Base-by-base conservation (phyloP, 2,888 invertebrate species). In the Steromphala cineraria region DNA sequence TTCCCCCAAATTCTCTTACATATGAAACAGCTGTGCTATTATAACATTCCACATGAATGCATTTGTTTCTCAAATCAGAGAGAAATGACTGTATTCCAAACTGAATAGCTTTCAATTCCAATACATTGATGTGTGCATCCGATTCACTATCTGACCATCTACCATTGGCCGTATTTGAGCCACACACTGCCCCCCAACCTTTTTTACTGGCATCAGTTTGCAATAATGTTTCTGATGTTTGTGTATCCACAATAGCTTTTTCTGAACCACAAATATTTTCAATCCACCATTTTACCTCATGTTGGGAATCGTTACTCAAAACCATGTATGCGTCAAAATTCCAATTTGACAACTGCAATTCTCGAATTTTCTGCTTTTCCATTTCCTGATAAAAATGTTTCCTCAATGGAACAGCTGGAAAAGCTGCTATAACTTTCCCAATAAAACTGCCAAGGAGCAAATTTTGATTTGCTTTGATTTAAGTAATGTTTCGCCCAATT, bases 141-240 rank as follows among this genome's bases (percentile, higher is more conserved):
- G 77, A 24, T 24, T 83, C 83, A n/a, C 2, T 13, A 67, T 67
- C 21, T 15, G 78, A 75, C 83, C 83, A 83, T 40, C 67, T n/a
- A 13, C 81, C 78, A 15, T 46, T 28, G 19, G 74, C n/a, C 13
- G 67, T 28, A 46, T 28, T 8, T 15, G 56, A 71, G 24, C 21
- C 3, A 4, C 53, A 53, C n/a, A 76, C 21, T 17, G 71, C 79
- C 31, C 79, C 81, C 79, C 79, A 79, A 2, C 80, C 82, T n/a
- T n/a, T 56, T 13, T 67, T 46, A 46, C 78, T 74, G 8, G 36
- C 36, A 36, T 36, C 36, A 5, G 36, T 36, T 8, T 36, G 36
- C 3, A 36, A 5, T 5, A 36, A 36, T 8, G 8, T 36, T 3
- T 36, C 36, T 36, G 36, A 36, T 36, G 36, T 36, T 36, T n/a